Evolutionary conservation across 1,140 invertebrate species (phyloP).

Genomic region (Zaprionus vittiger): DNA sequence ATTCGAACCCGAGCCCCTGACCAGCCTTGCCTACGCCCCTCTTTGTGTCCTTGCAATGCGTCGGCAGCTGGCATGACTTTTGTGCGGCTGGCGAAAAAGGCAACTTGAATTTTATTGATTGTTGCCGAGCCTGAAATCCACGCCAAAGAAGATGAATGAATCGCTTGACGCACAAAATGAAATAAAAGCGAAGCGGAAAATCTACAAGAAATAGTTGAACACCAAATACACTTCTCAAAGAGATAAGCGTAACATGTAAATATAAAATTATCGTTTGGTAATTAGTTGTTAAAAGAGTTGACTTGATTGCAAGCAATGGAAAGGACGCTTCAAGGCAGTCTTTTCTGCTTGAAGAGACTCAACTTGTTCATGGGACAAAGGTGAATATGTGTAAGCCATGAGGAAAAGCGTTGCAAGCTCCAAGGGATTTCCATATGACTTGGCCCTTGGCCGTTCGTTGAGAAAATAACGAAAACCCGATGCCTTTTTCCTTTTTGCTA

Average conservation of each 20-base stretch:
- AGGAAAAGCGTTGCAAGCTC: slow-evolving; percentile 49
- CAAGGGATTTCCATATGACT: slow-evolving; percentile 77
- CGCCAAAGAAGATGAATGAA: slow-evolving; percentile 79
- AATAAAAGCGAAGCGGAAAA: slow-evolving; percentile 31
- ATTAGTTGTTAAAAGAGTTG: too few relatives aligned
- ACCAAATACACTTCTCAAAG: not conserved
- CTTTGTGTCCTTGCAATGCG: slow-evolving; percentile 7
- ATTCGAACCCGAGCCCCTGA: not conserved
- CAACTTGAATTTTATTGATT: slow-evolving; percentile 83
- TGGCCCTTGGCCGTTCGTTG: slow-evolving; percentile 61
- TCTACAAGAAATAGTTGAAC: not conserved
- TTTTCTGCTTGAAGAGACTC: slow-evolving; percentile 10
- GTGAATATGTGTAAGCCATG: slow-evolving; percentile 40
- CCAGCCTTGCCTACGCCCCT: not conserved
- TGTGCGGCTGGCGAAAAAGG: slow-evolving; percentile 69
- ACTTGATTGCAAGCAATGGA: too few relatives aligned
- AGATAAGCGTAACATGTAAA: not conserved
- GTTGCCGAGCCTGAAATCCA: slow-evolving; percentile 62
- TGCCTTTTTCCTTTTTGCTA: slow-evolving; percentile 24
- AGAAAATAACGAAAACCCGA: slow-evolving; percentile 4
- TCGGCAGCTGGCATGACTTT: slow-evolving; percentile 74
- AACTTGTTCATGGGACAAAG: slow-evolving; percentile 8
- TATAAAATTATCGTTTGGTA: too few relatives aligned
- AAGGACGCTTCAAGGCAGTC: not conserved
- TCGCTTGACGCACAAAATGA: slow-evolving; percentile 67